phyloP scores from a whole-genome alignment of 2,113 vertebrate genomes.

The Psephotus haematonotus region DNA sequence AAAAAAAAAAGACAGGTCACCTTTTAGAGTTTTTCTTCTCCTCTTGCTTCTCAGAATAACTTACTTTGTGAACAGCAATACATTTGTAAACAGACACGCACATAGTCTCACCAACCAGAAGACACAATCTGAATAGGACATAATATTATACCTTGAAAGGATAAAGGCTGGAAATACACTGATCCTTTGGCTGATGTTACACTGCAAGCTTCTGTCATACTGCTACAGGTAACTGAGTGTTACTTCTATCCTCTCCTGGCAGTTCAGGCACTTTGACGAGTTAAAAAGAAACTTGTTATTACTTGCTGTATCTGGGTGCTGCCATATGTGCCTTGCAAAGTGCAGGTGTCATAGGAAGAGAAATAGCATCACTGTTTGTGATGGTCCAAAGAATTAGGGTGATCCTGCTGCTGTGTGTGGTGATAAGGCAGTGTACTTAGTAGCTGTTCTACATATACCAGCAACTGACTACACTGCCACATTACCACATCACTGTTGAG shows the following conservation, averaged over 20 bases:
- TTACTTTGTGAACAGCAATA: background rate
- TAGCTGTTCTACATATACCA: constrained; percentile 70
- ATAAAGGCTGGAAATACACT: background rate
- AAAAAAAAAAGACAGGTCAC: background rate
- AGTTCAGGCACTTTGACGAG: background rate
- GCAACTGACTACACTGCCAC: constrained; percentile 70
- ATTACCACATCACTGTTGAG: constrained; percentile 36
- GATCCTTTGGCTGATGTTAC: background rate
- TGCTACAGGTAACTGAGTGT: background rate
- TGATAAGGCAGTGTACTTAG: constrained; percentile 84
- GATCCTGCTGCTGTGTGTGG: constrained; percentile 16
- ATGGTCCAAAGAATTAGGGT: background rate
- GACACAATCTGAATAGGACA: background rate
- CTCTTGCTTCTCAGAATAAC: background rate
- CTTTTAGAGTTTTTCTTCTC: background rate
- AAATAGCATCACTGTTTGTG: background rate
- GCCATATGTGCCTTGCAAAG: background rate
- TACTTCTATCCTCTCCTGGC: background rate
- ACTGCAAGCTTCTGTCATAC: background rate
- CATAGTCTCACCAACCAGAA: background rate
- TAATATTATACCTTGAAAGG: background rate
- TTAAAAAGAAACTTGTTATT: background rate
- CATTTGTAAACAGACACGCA: background rate
- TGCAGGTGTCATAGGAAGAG: background rate
- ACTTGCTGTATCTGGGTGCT: background rate